These are phyloP conservation scores for Triops longicaudatus DNA, from an alignment of 1,140 invertebrate species.

Conservation along the genomic window DNA sequence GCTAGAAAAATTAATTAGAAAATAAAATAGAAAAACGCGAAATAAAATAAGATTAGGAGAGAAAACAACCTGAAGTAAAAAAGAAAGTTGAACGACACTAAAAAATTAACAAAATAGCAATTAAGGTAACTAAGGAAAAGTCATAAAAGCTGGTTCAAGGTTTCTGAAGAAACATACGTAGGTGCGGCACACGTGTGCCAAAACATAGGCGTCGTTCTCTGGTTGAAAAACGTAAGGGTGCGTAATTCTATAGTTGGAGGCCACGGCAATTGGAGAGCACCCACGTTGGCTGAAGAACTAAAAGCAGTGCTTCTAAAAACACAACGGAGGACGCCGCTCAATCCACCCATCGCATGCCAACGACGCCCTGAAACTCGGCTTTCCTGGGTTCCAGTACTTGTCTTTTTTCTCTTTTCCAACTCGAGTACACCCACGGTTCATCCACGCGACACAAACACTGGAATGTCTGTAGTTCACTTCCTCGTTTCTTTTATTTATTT, in stretches of 20 bases:
- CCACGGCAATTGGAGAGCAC: not conserved
- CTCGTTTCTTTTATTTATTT: not conserved
- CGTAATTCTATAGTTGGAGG: constrained; percentile 9
- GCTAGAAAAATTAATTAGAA: too few relatives aligned
- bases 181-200: not conserved
- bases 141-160: too few relatives aligned
- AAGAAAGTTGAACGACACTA: not conserved
- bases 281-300: not conserved
- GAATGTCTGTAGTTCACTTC: not conserved
- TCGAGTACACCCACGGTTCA: not conserved
- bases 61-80: not conserved
- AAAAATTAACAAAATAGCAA: not conserved
- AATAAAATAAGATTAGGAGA: not conserved
- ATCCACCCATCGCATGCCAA: not conserved
- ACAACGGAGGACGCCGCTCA: not conserved
- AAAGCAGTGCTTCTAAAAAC: constrained; percentile 11
- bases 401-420: not conserved
- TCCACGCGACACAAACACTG: not conserved
- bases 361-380: not conserved
- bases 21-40: too few relatives aligned
- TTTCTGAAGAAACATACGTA: too few relatives aligned
- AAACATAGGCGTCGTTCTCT: not conserved
- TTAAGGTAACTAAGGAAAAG: not conserved
- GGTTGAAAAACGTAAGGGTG: not conserved
- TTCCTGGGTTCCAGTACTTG: not conserved